Evolutionary conservation across 2,797 vertebrate species (phyloP).

Genomic region (Phrynocephalus forsythii): DNA sequence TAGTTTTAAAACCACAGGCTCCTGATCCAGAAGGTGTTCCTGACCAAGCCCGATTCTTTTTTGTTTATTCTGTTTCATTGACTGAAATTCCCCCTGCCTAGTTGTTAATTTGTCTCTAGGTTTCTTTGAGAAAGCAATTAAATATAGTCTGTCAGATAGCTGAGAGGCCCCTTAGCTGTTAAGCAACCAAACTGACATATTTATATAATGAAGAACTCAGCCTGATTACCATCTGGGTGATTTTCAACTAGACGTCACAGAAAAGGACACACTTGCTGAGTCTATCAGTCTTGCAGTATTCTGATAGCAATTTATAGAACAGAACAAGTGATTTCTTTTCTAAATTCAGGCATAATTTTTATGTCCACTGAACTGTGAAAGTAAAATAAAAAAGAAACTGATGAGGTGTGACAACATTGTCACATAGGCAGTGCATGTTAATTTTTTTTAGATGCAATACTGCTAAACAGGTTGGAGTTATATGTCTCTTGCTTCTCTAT

Average conservation of each 20-base stretch:
- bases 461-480: too few relatives aligned
- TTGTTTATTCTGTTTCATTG: neutral
- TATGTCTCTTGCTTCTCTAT: too few relatives aligned
- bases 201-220: neutral
- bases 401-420: neutral
- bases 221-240: neutral
- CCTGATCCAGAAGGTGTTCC: neutral
- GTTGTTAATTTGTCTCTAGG: neutral
- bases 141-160: neutral
- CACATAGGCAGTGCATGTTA: too few relatives aligned
- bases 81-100: neutral
- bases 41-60: too few relatives aligned
- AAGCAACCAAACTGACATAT: neutral
- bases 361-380: neutral
- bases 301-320: neutral
- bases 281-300: neutral
- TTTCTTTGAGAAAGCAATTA: neutral
- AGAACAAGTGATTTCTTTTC: neutral
- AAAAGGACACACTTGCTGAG: neutral
- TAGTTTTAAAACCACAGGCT: neutral
- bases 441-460: too few relatives aligned
- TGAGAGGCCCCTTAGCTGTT: neutral
- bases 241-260: neutral
- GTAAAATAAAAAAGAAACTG: neutral
- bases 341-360: neutral